phyloP scores from a whole-genome alignment of 2,797 vertebrate genomes.

The Rhinichthys osculus region DNA sequence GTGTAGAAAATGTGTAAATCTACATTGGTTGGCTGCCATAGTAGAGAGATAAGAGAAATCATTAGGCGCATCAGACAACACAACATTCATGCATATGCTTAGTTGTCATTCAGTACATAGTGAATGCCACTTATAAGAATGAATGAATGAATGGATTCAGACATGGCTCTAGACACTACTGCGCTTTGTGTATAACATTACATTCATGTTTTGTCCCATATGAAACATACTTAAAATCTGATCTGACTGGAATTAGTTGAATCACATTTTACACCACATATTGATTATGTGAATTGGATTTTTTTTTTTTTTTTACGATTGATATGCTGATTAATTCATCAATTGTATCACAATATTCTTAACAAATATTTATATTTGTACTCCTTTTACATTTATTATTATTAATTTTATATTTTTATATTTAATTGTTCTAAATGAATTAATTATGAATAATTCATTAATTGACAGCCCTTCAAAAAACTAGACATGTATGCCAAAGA shows the following conservation, averaged over 20 bases:
- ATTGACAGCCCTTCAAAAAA: neutral
- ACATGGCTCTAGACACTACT: neutral
- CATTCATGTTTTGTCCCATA: neutral
- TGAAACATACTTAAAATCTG: neutral
- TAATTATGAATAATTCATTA: neutral
- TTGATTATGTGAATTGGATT: neutral
- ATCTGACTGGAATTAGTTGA: neutral
- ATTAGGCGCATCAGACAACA: neutral
- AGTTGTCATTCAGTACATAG: neutral
- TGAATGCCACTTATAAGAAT: constrained; percentile 13
- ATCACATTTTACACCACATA: neutral
- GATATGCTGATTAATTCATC: neutral
- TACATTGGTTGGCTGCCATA: neutral
- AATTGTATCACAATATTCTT: neutral
- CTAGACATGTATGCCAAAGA: neutral
- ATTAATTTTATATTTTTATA: neutral
- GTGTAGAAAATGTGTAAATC: neutral
- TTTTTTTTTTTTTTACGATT: neutral
- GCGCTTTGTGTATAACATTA: neutral
- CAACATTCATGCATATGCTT: constrained; percentile 18
- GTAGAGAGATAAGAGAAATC: neutral
- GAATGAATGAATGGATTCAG: constrained; percentile 17
- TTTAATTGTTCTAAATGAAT: neutral
- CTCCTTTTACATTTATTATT: neutral
- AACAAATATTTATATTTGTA: neutral